A percentile compares a stretch with the other conserved stretches of the same genome.
Conservation (phyloP, 2,888 invertebrate species). For the Cyrtodaria siliqua region DNA sequence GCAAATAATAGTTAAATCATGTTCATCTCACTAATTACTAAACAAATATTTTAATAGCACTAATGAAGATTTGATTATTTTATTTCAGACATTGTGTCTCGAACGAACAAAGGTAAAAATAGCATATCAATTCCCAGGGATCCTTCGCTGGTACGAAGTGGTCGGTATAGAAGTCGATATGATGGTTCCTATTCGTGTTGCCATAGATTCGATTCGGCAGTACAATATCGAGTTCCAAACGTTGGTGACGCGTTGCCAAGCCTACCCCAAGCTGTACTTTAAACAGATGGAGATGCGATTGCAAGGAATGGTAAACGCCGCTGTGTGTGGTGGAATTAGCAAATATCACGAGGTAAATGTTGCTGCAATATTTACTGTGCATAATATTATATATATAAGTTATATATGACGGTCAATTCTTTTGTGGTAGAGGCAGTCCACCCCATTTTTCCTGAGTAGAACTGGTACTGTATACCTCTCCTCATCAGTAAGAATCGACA, state of each 20-base stretch:
- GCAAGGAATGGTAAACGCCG: conserved; percentile 82
- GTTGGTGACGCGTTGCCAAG: conserved; percentile 88
- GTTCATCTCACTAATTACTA: too few species aligned
- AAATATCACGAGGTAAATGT: conserved; percentile 83
- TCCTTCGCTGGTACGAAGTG: conserved; percentile 87
- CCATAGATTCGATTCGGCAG: conserved; percentile 77
- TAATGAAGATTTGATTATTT: too few species aligned
- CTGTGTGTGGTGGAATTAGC: conserved; percentile 84
- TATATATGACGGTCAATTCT: too few species aligned
- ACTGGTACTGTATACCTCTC: too few species aligned
- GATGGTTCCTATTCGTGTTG: conserved; percentile 88
- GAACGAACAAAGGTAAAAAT: conserved; percentile 81
- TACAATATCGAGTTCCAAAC: conserved; percentile 87
- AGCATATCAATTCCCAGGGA: conserved; percentile 81
- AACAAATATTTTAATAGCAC: too few species aligned
- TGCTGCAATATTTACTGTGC: too few species aligned
- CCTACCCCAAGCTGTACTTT: conserved; percentile 70
- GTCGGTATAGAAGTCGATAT: conserved; percentile 91
- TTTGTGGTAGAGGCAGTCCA: too few species aligned
- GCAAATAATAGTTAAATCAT: too few species aligned
- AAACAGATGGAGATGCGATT: conserved; percentile 83
- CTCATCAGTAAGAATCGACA: too few species aligned
- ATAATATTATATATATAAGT: too few species aligned
- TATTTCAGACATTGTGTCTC: conserved; percentile 81
- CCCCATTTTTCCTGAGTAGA: too few species aligned